These are phyloP conservation scores for Andrena bicolor DNA, from an alignment of 2,888 invertebrate genomes.

Conservation along the genomic window DNA sequence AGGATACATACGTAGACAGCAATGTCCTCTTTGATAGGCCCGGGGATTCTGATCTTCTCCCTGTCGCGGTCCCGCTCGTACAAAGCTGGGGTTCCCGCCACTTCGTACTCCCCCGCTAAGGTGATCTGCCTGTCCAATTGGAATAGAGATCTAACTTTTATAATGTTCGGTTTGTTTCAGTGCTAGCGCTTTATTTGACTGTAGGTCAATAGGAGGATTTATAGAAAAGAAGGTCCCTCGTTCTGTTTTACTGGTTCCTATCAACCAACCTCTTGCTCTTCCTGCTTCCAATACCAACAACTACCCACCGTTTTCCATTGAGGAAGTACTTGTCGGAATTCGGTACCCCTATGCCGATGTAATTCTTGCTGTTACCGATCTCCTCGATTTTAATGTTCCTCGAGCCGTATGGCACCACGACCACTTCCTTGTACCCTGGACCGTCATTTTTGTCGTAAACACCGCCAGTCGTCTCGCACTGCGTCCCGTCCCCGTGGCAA, in stretches of 20 bases:
- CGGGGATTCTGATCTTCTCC: conserved; percentile 88
- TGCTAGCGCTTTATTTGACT: no score
- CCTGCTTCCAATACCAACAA: conserved; percentile 61
- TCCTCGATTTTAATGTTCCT: conserved; percentile 88
- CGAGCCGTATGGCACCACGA: conserved; percentile 87
- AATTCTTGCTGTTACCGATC: conserved; percentile 82
- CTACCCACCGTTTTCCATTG: conserved; percentile 88
- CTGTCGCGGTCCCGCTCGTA: conserved; percentile 86
- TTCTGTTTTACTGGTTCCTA: no score
- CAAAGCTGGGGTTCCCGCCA: conserved; percentile 85
- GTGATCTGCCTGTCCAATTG: conserved; percentile 80
- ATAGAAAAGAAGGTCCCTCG: no score
- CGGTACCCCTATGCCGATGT: conserved; percentile 86
- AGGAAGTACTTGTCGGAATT: conserved; percentile 86
- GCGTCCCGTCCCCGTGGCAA: conserved; percentile 89
- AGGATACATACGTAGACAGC: conserved; percentile 86
- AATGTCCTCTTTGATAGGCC: conserved; percentile 88
- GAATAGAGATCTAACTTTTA: conserved; percentile 26
- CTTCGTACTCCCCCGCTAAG: conserved; percentile 84
- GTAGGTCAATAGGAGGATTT: no score
- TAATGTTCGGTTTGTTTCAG: background rate
- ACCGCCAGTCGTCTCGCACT: conserved; percentile 87
- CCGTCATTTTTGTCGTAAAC: conserved; percentile 86
- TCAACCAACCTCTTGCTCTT: background rate
- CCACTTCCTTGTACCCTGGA: conserved; percentile 87